Evolutionary conservation across 2,797 vertebrate species (phyloP), one percentile per base, ranked within the genome.

Genomic region (Hypotaenidia philippensis): DNA sequence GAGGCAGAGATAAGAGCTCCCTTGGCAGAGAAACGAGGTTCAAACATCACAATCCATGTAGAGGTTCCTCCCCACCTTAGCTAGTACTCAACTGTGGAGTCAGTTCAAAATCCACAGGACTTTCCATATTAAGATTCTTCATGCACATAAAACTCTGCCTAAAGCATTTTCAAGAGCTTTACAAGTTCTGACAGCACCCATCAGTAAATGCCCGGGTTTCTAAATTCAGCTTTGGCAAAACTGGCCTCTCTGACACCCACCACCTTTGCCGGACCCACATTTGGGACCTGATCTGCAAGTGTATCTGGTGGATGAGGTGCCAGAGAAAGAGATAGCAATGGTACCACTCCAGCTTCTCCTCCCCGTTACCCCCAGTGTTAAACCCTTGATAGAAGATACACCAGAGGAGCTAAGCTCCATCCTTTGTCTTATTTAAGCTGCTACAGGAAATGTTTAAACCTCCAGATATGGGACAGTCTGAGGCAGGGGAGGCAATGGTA

Each of bases 301-400:
- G 1, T 4, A 36, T n/a, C 41, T 36, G 19, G n/a, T 36, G 49
- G n/a, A 41, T 1, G 0, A 71, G n/a, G 53, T 40, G 21, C 13
- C 27, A 49, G 68, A 59, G 32, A 25, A 77, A 49, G 50, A 70
- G 34, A 17, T 4, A 6, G 9, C 1, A 4, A 38, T 4, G 16
- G 45, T 50, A 19, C 41, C 61, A 32, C 11, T 90, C 61, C 31
- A 12, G 20, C 23, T 66, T 49, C 56, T 71, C 15, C 13, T 19
- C 29, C 31, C 22, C 64, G 31, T 47, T 50, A 36, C 16, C 74
- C 55, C 29, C 50, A 57, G 60, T 9, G 2, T 34, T 44, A 40
- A 80, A 57, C 12, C 45, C 12, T 8, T 20, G 41, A 53, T 53
- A 72, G 63, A 88, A 76, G 18, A 56, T 4, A 18, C 0, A 1